Evolutionary conservation across 2,888 invertebrate genomes (phyloP).

Genomic region (Xestia xanthographa): DNA sequence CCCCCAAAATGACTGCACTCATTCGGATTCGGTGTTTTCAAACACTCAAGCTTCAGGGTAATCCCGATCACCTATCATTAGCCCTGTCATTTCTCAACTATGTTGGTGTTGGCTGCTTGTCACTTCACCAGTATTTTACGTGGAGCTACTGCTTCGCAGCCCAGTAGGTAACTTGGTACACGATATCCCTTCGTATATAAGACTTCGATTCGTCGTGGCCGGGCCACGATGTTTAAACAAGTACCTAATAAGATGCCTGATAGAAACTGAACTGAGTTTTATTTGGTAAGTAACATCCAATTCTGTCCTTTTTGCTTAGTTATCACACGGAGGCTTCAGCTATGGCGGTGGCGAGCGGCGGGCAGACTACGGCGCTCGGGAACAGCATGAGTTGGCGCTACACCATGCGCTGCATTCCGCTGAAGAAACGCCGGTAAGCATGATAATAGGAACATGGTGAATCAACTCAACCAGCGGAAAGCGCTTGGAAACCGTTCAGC

Average conservation of each 20-base stretch:
- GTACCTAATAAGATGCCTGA: neutral
- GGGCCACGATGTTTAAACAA: too few species aligned
- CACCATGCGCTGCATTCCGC: slow-evolving; percentile 96
- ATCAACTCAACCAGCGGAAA: neutral
- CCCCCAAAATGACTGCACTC: neutral
- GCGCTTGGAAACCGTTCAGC: neutral
- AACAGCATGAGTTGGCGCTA: slow-evolving; percentile 94
- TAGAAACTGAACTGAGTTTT: neutral
- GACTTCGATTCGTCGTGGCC: too few species aligned
- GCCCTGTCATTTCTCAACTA: neutral
- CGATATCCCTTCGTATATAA: neutral
- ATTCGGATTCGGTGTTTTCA: neutral
- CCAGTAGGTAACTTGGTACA: neutral
- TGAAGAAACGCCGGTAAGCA: slow-evolving; percentile 90
- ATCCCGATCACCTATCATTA: neutral
- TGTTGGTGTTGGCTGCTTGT: neutral
- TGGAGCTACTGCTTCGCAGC: neutral
- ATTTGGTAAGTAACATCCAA: neutral
- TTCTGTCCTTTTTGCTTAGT: slow-evolving; percentile 72
- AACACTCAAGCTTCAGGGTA: neutral
- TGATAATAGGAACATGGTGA: neutral
- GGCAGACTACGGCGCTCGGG: slow-evolving; percentile 91
- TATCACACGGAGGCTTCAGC: slow-evolving; percentile 92
- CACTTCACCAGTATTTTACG: neutral
- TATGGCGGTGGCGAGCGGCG: slow-evolving; percentile 91